Base-by-base conservation (phyloP, 2,113 vertebrate species). In the Malurus elegans region DNA sequence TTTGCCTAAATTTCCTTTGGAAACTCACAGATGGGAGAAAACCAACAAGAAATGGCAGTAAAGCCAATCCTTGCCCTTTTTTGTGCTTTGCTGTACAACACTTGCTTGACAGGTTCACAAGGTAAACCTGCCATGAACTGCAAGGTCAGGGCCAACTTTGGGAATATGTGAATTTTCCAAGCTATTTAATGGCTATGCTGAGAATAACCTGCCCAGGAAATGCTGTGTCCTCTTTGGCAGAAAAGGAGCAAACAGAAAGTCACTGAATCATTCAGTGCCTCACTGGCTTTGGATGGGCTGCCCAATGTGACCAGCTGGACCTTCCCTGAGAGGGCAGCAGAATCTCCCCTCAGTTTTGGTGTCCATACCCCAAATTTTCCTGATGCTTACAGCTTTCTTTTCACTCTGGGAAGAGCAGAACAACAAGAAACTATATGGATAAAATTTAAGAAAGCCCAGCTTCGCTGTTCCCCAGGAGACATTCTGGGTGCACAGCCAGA, bases 261-360 rank as follows among this genome's bases (percentile, higher is more conserved):
- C 67, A 32, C 1, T 0, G 1, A 19, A 29, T 13, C 0, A 0
- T 34, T 50, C 70, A 17, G 29, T 12, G 31, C 26, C 40, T 34
- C 45, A 0, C n/a, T 56, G 72, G 72, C 26, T 58, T 71, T 24
- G 47, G 56, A 28, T 0, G 3, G 47, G 58, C 69, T 84, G 72
- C 64, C 54, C 60, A 25, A 47, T 48, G 25, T 36, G 38, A 74
- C 18, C 32, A 25, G 18, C 38, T 13, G n/a, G 18, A 40, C 13
- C 45, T 18, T 28, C 44, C 44, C 28, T 58, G 44, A 21, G 6
- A 32, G 29, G 23, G 53, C 45, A 51, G 69, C 15, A 38, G 5
- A 0, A 14, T 28, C 54, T 69, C 47, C 81, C 32, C 42, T 58
- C 58, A 19, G 20, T 3, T 76, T 81, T 2, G 0, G 12, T n/a